A percentile compares a stretch with the other conserved stretches of the same genome.
phyloP scores from a whole-genome alignment of 2,113 vertebrate genomes.

The Neoarius graeffei region DNA sequence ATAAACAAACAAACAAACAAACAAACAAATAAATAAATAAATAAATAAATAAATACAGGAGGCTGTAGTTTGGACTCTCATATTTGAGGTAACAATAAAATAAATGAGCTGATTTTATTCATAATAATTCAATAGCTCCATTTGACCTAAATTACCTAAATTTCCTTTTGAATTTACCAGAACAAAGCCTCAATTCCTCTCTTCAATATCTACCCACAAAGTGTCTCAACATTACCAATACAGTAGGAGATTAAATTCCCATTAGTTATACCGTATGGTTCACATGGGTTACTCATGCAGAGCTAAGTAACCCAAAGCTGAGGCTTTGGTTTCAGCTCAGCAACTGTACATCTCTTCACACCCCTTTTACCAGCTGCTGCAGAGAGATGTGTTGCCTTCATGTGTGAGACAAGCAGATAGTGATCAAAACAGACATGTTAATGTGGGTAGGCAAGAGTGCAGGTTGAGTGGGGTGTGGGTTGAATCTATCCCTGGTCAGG shows the following conservation, averaged over 20 bases:
- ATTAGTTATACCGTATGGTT: constrained; percentile 10
- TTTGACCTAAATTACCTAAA: not conserved
- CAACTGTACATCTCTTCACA: constrained; percentile 12
- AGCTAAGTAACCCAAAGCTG: not conserved
- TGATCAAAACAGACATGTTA: constrained; percentile 62
- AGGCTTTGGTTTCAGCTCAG: constrained; percentile 17
- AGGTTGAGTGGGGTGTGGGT: constrained; percentile 27
- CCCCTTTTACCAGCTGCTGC: not conserved
- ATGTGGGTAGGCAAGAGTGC: constrained; percentile 50
- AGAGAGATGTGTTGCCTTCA: constrained; percentile 40
- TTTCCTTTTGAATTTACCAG: not conserved
- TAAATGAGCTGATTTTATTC: not conserved
- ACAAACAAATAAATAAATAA: too few species aligned
- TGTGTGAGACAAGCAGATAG: constrained; percentile 38
- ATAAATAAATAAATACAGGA: not conserved
- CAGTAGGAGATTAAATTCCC: constrained; percentile 21
- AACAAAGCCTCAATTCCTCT: not conserved
- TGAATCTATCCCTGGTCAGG: constrained; percentile 25
- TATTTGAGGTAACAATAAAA: not conserved
- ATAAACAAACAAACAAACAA: too few species aligned
- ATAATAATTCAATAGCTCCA: not conserved
- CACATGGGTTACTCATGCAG: constrained; percentile 24
- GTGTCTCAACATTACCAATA: not conserved
- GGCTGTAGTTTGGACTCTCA: not conserved
- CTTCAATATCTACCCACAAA: not conserved